Evolutionary conservation across 2,888 invertebrate species (phyloP).

Genomic region (Melanostoma scalare): DNA sequence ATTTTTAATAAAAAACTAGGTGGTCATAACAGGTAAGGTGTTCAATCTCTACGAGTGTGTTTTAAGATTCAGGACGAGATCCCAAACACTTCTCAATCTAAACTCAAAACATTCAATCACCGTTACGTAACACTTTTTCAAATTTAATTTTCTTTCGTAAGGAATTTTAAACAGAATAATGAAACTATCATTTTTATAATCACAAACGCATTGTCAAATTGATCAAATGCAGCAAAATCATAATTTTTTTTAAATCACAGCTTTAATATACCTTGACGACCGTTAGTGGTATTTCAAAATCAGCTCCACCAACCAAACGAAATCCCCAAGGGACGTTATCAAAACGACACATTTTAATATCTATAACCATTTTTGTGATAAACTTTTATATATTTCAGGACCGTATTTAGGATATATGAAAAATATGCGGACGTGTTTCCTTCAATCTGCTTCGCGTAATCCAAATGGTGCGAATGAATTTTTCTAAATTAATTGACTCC

Average conservation of each 20-base stretch:
- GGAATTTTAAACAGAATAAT: too few relatives aligned
- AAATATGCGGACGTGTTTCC: constrained; percentile 8
- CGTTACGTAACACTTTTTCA: constrained; percentile 43
- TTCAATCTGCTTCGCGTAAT: constrained; percentile 48
- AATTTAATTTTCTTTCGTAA: too few relatives aligned
- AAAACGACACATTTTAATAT: constrained; percentile 85
- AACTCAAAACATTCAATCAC: constrained; percentile 25
- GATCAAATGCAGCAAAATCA: neutral
- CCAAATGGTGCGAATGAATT: constrained; percentile 64
- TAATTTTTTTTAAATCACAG: neutral
- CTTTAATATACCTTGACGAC: constrained; percentile 86
- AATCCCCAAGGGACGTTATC: constrained; percentile 90
- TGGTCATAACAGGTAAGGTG: too few relatives aligned
- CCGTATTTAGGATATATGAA: neutral
- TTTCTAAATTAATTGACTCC: constrained; percentile 54
- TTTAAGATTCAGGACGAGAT: too few relatives aligned
- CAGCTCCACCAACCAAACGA: constrained; percentile 88
- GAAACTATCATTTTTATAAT: too few relatives aligned
- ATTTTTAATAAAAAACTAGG: neutral
- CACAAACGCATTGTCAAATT: neutral
- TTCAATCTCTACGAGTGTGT: too few relatives aligned
- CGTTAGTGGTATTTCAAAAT: constrained; percentile 88
- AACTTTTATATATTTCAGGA: neutral
- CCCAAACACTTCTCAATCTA: neutral
- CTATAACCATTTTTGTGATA: constrained; percentile 85